Evolutionary conservation across 1,140 invertebrate species (phyloP), one percentile per base, ranked within the genome.

Genomic region (Andrena cerasifolii): DNA sequence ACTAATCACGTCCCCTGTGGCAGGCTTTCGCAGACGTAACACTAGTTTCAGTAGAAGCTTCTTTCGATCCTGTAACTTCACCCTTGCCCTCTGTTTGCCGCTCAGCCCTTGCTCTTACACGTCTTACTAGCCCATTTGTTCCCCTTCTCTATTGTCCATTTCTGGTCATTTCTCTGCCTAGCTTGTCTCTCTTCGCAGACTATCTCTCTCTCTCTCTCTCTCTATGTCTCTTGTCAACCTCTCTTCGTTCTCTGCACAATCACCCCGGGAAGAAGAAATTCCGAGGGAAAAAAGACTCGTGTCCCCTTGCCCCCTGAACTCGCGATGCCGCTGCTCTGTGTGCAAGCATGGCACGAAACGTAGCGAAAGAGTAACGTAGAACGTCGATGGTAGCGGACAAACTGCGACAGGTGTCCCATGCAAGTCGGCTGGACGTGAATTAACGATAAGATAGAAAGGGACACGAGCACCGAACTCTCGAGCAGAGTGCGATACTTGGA

Each of bases 391-490:
- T 54, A 47, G 58, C 75, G 79, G 71, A 82, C 59, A 76, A 85
- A 85, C 83, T 85, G 79, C 75, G 79, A 82, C 61, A 65, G 79
- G 70, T 82, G 75, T 66, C 61, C 70, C 82, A 26, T 84, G 54
- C n/a, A 49, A 47, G 68, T 67, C 68, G 51, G 61, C 56, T 26
- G 61, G 26, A 43, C 51, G 62, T 83, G 68, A 80, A 63, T 83
- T 74, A 79, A 26, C 14, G 16, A 8, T 8, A 12, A 24, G 45
- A 21, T 66, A 51, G 56, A n/a, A 61, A 61, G 67, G 36, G 26
- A 26, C n/a, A 4, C 4, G 12, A 21, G 6, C 31, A 24, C 63
- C 54, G 45, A 10, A 40, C 3, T 40, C 36, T 3, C 36, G 36
- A 40, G n/a, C n/a, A n/a, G n/a, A 40, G 36, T 40, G 3, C 36